phyloP scores from a whole-genome alignment of 2,888 invertebrate species.

The Eupeodes latifasciatus region DNA sequence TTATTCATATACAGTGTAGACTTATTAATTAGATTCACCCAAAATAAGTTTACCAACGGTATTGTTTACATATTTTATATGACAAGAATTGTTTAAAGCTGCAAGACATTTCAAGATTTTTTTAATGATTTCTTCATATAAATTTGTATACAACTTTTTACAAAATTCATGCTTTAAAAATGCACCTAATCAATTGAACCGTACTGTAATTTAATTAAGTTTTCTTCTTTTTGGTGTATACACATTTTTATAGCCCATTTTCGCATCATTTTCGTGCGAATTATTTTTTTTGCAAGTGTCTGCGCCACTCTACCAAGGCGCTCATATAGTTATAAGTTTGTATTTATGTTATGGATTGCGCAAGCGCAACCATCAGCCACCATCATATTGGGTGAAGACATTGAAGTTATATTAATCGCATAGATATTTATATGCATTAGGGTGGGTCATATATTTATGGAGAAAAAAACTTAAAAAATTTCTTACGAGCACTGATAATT shows the following conservation, averaged over 20 bases:
- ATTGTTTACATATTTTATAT: too few relatives aligned
- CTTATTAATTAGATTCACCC: not conserved
- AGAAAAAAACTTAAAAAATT: too few relatives aligned
- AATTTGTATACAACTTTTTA: not conserved
- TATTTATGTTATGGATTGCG: constrained; percentile 57
- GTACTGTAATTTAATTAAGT: not conserved
- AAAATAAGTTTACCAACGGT: not conserved
- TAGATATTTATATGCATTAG: not conserved
- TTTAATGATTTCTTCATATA: too few relatives aligned
- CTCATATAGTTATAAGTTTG: not conserved
- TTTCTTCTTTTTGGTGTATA: constrained; percentile 9
- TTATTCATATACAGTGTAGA: not conserved
- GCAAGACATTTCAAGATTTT: too few relatives aligned
- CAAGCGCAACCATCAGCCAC: constrained; percentile 65
- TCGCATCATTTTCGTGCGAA: constrained; percentile 60
- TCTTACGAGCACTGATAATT: too few relatives aligned
- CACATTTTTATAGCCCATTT: constrained; percentile 60
- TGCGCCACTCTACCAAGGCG: constrained; percentile 43
- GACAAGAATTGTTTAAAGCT: too few relatives aligned
- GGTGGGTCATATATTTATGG: too few relatives aligned
- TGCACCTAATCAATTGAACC: not conserved
- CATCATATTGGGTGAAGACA: constrained; percentile 60
- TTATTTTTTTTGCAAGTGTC: constrained; percentile 3
- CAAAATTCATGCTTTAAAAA: too few relatives aligned
- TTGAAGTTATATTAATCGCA: constrained; percentile 63